Conservation (phyloP, 2,113 vertebrate species). For the Leucosticte australis region DNA sequence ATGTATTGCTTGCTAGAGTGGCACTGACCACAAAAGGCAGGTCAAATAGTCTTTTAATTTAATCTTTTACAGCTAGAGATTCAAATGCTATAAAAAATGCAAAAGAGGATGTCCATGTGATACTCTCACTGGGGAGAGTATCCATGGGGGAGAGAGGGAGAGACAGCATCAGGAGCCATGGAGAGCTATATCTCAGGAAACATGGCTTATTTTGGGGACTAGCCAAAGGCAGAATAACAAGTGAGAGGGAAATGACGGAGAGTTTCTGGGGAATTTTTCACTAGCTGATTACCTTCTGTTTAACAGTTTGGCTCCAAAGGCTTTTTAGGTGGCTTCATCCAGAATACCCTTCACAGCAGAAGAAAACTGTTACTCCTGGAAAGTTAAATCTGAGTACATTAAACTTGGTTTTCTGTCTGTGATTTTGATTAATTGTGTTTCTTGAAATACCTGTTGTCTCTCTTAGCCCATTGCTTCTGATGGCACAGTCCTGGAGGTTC, state of each 20-base stretch:
- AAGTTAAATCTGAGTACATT: neutral
- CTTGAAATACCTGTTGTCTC: neutral
- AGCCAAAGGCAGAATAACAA: conserved; percentile 46
- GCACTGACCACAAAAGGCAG: conserved; percentile 34
- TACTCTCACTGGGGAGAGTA: conserved; percentile 3
- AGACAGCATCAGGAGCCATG: neutral
- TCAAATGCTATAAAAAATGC: neutral
- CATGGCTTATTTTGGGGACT: conserved; percentile 3
- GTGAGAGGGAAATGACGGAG: neutral
- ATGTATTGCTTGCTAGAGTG: conserved; percentile 41
- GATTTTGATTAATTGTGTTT: conserved; percentile 12
- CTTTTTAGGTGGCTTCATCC: neutral
- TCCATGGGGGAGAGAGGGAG: neutral
- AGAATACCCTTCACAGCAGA: neutral
- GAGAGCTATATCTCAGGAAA: conserved; percentile 33
- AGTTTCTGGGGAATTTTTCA: conserved; percentile 6
- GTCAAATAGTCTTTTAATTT: conserved; percentile 52
- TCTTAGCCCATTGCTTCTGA: neutral
- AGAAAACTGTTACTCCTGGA: neutral
- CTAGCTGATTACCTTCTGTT: neutral
- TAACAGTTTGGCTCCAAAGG: neutral
- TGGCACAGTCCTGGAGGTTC: neutral
- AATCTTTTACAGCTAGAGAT: conserved; percentile 47
- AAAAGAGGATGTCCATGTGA: conserved; percentile 1
- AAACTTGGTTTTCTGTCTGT: neutral